Evolutionary conservation across 2,888 invertebrate genomes (phyloP), one percentile per base, ranked within the genome.

Genomic region (Brenthis ino): DNA sequence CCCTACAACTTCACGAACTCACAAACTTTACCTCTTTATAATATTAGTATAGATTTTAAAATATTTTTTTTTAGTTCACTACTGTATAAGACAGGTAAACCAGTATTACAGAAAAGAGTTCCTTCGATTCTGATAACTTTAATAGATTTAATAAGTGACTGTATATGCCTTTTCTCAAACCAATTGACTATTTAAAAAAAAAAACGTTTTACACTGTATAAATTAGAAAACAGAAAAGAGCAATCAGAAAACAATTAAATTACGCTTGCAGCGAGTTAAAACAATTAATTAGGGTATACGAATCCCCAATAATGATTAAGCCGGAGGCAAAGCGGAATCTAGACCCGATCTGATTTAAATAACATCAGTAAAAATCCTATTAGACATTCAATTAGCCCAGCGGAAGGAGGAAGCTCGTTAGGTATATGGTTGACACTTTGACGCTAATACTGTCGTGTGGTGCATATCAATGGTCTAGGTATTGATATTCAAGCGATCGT

Each of bases 341-440:
- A 71, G 70, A 69, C 63, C 63, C 71, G 65, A 74, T 71, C 68
- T 63, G 51, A 84, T 80, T 84, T 79, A 76, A 84, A 84, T 83
- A 85, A 85, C 85, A 84, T 80, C 78, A 76, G 80, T 83, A 80
- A 82, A 82, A 81, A 77, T 80, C 74, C 74, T 79, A 82, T 83
- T 82, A 82, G 79, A 80, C 79, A 82, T 81, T 83, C 81, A 82
- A 82, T 83, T 83, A 80, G 77, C 71, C 65, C 60, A 55, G 60
- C 76, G 77, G 76, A 77, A 75, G 72, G 70, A 71, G 74, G 75
- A 76, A 76, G 71, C 72, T 75, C 70, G 71, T 75, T 72, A 74
- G 71, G 71, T 67, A 69, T 65, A 67, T 64, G 68, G 57, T 69
- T 72, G 69, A 72, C 68, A 70, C 71, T 72, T 65, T 48, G 65